Percentiles rank a stretch among this genome's conserved stretches.
phyloP scores from a whole-genome alignment of 1,140 invertebrate species.

The Cydia fagiglandana region DNA sequence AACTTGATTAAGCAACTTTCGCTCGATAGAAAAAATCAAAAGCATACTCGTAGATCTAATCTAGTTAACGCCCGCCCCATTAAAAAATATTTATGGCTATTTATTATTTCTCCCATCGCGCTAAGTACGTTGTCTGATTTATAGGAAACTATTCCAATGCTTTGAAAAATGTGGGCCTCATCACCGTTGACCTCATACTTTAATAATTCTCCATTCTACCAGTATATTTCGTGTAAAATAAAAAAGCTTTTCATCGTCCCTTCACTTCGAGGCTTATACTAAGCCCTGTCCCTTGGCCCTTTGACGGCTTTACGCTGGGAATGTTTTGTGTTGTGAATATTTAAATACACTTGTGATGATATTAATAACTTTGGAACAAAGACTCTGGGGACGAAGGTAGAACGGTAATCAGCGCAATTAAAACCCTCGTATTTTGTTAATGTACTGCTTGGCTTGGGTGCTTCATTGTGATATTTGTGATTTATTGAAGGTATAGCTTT shows the following conservation, averaged over 20 bases:
- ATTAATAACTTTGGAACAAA: conserved; percentile 15
- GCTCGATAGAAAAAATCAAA: too few species aligned
- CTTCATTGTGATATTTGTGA: background rate
- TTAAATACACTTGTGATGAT: conserved; percentile 11
- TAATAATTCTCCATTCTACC: background rate
- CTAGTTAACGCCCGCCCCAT: too few species aligned
- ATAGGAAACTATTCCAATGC: too few species aligned
- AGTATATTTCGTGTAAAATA: conserved; percentile 10
- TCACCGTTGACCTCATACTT: background rate
- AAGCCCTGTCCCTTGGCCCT: conserved; percentile 4
- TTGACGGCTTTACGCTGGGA: background rate
- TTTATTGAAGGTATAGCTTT: background rate
- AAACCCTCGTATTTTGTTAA: conserved; percentile 6
- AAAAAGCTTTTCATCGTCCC: conserved; percentile 2
- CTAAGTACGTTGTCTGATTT: too few species aligned
- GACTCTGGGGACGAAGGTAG: background rate
- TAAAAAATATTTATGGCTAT: too few species aligned
- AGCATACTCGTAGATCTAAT: too few species aligned
- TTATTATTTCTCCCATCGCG: too few species aligned
- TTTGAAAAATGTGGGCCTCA: background rate
- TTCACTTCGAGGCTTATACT: background rate
- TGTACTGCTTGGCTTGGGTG: background rate
- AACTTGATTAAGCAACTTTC: too few species aligned
- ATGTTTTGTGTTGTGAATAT: conserved; percentile 12
- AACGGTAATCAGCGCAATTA: background rate